Evolutionary conservation across 2,113 vertebrate genomes (phyloP), one percentile per base, ranked within the genome.

Genomic region (Condylura cristata): DNA sequence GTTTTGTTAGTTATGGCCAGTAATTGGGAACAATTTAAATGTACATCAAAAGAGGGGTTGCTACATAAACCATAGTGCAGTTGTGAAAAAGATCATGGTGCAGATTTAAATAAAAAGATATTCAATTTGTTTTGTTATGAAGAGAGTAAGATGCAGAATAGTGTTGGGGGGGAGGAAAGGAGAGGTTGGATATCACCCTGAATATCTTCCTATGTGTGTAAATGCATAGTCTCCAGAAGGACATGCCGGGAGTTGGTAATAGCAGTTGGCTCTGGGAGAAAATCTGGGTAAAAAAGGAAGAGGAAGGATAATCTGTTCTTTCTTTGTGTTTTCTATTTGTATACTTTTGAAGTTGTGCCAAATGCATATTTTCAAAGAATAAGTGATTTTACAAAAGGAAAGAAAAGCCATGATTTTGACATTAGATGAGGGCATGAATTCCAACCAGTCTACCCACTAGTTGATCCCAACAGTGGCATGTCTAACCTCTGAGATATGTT

Each of bases 311-410:
- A 3, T 44, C 80, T 87, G n/a, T n/a, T 48, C 32, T 28, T 39
- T 34, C 74, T 86, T 22, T 37, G 9, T 71, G 17, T 68, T 75
- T 81, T 24, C n/a, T 87, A 32, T 37, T 26, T 80, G 12, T 28
- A n/a, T 30, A 20, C 11, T 95, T 89, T 79, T 83, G 34, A 71
- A 74, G 80, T 41, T 72, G 51, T 65, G 12, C 32, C 72, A 60
- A 76, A 66, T 56, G 24, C 37, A 12, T 16, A 34, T 81, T 85
- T 81, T 41, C 63, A 61, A 71, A 82, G 53, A 78, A 81, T 61
- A 87, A 90, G 22, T 16, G 39, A 26, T 22, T 51, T 46, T 41
- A 61, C n/a, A 51, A 34, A 93, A 63, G 51, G 24, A 85, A 76
- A 89, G 32, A 60, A 84, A 91, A 83, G 26, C 26, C 65, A 84